Conservation (phyloP, 2,888 invertebrate genomes). For the Sinhomidia bicolor region DNA sequence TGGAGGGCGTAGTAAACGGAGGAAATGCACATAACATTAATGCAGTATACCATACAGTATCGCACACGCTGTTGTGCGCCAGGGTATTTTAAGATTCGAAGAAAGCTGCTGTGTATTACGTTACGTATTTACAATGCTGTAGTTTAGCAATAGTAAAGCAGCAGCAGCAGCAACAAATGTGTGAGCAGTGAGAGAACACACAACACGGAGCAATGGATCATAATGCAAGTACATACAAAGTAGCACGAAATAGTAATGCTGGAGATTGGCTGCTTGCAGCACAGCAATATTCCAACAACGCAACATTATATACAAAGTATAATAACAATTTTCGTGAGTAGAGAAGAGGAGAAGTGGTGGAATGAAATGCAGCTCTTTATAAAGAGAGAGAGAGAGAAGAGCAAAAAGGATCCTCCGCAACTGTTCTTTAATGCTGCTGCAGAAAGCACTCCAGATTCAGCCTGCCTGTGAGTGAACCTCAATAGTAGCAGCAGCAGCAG, state of each 20-base stretch:
- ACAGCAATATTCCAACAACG: conserved; percentile 18
- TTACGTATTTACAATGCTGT: too few species aligned
- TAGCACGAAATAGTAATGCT: conserved; percentile 10
- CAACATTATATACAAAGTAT: not conserved
- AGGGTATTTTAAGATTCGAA: conserved; percentile 51
- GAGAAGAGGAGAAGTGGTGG: conserved; percentile 14
- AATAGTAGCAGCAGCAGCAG: conserved; percentile 25
- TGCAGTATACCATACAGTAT: not conserved
- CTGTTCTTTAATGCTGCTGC: conserved; percentile 58
- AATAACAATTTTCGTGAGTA: not conserved
- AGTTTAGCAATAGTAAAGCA: conserved; percentile 40
- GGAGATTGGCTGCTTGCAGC: conserved; percentile 57
- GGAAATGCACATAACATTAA: conserved; percentile 65
- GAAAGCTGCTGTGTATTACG: conserved; percentile 21
- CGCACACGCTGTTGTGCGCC: conserved; percentile 12
- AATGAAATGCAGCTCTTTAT: conserved; percentile 54
- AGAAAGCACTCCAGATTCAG: conserved; percentile 55
- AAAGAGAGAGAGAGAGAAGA: too few species aligned
- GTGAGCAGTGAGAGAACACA: too few species aligned
- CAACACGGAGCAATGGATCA: conserved; percentile 48
- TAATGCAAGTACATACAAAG: conserved; percentile 40
- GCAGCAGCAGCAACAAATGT: conserved; percentile 70
- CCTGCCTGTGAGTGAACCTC: too few species aligned
- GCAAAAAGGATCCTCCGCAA: conserved; percentile 49
- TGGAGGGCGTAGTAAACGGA: conserved; percentile 60